Evolutionary conservation across 2,797 vertebrate species (phyloP), one percentile per base, ranked within the genome.

Genomic region (Rallus crepitans): DNA sequence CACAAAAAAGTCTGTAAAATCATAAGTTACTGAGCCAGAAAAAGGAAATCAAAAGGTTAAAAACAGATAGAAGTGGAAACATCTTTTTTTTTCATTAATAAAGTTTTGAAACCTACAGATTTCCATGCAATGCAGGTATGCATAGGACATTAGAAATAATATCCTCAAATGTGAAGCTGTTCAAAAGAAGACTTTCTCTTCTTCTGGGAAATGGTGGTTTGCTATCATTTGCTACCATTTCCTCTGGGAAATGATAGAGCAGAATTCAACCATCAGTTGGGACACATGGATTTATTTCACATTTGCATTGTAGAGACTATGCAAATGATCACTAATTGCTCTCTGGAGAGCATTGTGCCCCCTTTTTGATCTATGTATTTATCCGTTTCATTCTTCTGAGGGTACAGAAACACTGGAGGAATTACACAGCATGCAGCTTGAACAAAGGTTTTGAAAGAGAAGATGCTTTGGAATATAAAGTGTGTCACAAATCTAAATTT

Each of bases 251-350:
- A 76, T 17, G 24, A 16, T 45, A 72, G 19, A 72, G 6, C 6
- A 65, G 75, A 92, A 93, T 88, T 87, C 42, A 89, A 11, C 21
- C 57, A 40, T 24, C 60, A 63, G 3, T 23, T 64, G 40, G 6
- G 39, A 85, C 23, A 78, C 35, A 11, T 55, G 30, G n/a, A 12
- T 81, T 92, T 85, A 83, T 63, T 89, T 91, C 42, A 66, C 23
- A 66, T 70, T 75, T 82, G 68, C 89, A 89, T 66, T 63, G 17
- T 59, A 83, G 59, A 90, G 33, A 72, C 61, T 86, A 83, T 93
- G 87, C n/a, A 93, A 95, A 96, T 65, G 23, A 83, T 83, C 50
- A 48, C 70, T 94, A 96, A 94, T 97, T 95, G 85, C 72, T 96
- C 94, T 94, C 92, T 75, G 53, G 95, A 94, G 96, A 93, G 30